These are phyloP conservation scores for Mastigias papua DNA, from an alignment of 30 jellyfish, hydroid and myxozoan genomes.

Conservation along the genomic window DNA sequence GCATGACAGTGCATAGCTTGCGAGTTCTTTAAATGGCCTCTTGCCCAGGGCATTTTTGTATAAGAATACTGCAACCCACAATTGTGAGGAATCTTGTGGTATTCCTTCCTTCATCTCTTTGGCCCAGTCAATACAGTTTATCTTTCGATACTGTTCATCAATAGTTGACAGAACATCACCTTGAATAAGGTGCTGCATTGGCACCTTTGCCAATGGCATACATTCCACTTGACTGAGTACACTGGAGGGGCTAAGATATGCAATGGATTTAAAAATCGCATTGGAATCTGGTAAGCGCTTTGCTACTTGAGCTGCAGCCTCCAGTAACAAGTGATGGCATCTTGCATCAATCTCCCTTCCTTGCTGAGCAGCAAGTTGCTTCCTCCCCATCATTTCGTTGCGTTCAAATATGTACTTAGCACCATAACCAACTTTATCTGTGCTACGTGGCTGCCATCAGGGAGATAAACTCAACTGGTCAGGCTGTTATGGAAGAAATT, in stretches of 20 bases:
- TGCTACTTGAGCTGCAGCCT: constrained; percentile 58
- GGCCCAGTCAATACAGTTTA: constrained; percentile 27
- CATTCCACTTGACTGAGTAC: constrained; percentile 59
- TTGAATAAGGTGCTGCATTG: constrained; percentile 52
- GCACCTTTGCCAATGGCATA: constrained; percentile 32
- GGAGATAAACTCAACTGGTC: constrained; percentile 18
- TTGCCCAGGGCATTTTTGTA: no score
- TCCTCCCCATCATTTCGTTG: constrained; percentile 10
- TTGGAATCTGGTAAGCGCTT: constrained; percentile 63
- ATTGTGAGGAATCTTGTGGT: no score
- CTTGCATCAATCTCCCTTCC: no score
- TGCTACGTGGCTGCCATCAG: constrained; percentile 27
- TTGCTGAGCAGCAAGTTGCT: constrained; percentile 14
- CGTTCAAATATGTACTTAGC: constrained; percentile 51
- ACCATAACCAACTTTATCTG: constrained; percentile 61
- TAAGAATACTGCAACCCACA: no score
- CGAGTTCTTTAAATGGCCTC: no score
- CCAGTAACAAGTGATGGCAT: constrained; percentile 44
- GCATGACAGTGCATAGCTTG: no score
- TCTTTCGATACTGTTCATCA: constrained; percentile 77
- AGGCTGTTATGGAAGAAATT: constrained; percentile 13
- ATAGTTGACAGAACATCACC: constrained; percentile 24
- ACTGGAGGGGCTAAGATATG: constrained; percentile 37
- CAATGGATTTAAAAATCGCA: constrained; percentile 50
- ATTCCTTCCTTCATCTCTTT: no score